Base-by-base conservation (phyloP, 1,140 invertebrate genomes). In the Bombus cullumanus region DNA sequence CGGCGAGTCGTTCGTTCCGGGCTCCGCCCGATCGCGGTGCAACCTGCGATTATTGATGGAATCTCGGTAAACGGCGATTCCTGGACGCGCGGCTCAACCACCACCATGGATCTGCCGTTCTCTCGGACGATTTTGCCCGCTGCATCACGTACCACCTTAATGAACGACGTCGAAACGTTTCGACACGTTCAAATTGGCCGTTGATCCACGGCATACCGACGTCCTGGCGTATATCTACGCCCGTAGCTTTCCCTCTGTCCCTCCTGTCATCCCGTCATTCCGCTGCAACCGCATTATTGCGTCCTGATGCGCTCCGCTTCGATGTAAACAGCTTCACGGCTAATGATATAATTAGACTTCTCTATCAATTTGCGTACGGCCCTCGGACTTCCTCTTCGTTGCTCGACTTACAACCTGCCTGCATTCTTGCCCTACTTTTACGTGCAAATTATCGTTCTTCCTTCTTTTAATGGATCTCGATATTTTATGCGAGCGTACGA, bases 101-200 rank as follows among this genome's bases (percentile, higher is more conserved):
- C 59, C 59, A 39, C 59, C 41, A 34, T 64, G 12, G 59, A 37
- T 39, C 18, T 53, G 47, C 47, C 47, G 47, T 22, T 53, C 81
- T 68, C 73, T 39, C 25, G 43, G 53, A 31, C 34, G 31, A 9
- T 64, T 69, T 43, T 68, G 31, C 43, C n/a, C 47, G 75, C 62
- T 57, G 47, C 83, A 89, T 79, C 90, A 92, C 90, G 88, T 92
- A 92, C 83, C 82, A 77, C 47, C 82, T 90, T 92, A 92, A 92
- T 92, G 89, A 91, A 92, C 89, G 88, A 92, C 91, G 91, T 89
- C 91, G 87, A 91, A 92, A 84, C 91, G 89, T 91, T 92, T 92
- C 92, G 90, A 92, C 91, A 92, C 92, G 90, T 92, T 92, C 89
- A 85, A 92, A 86, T 92, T 89, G 86, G 82, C 81, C 89, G 47